These are phyloP conservation scores for Callocephalon fimbriatum DNA, from an alignment of 2,113 vertebrate species.

Conservation along the genomic window DNA sequence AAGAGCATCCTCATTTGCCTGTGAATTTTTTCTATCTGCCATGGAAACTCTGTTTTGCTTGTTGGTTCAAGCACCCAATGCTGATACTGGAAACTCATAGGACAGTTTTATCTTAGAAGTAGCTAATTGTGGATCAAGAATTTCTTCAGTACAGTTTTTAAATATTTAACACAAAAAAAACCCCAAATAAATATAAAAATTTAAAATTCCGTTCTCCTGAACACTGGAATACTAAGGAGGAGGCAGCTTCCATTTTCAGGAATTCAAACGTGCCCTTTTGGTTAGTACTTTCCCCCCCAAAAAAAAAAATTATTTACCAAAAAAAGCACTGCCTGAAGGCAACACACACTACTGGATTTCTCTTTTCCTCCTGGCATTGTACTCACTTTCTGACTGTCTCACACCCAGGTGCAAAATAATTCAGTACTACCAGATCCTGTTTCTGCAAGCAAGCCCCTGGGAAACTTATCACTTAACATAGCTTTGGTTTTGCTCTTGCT, in stretches of 20 bases:
- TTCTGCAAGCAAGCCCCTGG: conserved; percentile 1
- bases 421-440: background rate
- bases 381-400: background rate
- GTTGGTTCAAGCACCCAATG: background rate
- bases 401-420: background rate
- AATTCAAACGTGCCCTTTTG: background rate
- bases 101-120: background rate
- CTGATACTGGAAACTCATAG: background rate
- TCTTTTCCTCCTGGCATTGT: background rate
- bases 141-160: background rate
- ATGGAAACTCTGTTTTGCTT: background rate
- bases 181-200: background rate
- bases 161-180: background rate
- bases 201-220: background rate
- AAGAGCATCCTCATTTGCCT: background rate
- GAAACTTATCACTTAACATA: background rate
- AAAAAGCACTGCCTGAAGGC: background rate
- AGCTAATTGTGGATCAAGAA: background rate
- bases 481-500: background rate
- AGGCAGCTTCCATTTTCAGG: background rate
- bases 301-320: background rate
- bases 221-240: background rate
- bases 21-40: background rate
- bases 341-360: background rate
- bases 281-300: background rate